phyloP scores from a whole-genome alignment of 2,888 invertebrate genomes.

The Drosophila neutralis region DNA sequence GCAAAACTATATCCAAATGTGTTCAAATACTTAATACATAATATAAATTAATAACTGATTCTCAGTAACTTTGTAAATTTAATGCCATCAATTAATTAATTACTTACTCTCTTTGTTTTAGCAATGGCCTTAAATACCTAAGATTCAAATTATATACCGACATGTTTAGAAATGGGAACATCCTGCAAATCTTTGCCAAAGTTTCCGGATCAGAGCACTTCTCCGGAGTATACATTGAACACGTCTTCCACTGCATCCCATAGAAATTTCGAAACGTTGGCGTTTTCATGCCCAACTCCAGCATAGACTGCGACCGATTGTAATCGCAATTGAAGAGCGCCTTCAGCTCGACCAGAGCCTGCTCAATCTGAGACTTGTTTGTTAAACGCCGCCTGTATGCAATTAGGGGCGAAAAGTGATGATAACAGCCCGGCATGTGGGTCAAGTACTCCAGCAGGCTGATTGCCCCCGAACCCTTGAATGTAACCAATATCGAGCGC shows the following conservation, averaged over 20 bases:
- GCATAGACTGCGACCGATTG: constrained; percentile 50
- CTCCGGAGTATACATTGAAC: constrained; percentile 30
- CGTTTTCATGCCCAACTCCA: constrained; percentile 42
- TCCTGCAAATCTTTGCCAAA: constrained; percentile 51
- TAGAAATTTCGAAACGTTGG: constrained; percentile 54
- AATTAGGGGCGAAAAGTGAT: constrained; percentile 61
- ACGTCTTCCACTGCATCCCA: constrained; percentile 53
- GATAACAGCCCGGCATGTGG: constrained; percentile 59
- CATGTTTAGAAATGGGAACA: constrained; percentile 70
- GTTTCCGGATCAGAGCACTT: constrained; percentile 49
- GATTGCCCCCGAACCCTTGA: constrained; percentile 60
- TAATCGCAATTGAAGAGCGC: constrained; percentile 58
- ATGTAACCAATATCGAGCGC: constrained; percentile 61
- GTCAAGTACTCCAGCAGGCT: constrained; percentile 52
- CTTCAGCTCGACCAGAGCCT: constrained; percentile 38
- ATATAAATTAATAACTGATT: neutral
- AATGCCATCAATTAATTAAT: neutral
- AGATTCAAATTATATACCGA: constrained; percentile 64
- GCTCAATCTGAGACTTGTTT: neutral
- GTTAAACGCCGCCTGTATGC: constrained; percentile 25
- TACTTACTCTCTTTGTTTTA: constrained; percentile 36
- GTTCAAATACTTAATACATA: neutral
- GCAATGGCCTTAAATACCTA: constrained; percentile 25
- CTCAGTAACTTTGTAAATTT: neutral
- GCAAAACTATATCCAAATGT: neutral